Base-by-base conservation (phyloP, 2,888 invertebrate species). In the Salticus scenicus region DNA sequence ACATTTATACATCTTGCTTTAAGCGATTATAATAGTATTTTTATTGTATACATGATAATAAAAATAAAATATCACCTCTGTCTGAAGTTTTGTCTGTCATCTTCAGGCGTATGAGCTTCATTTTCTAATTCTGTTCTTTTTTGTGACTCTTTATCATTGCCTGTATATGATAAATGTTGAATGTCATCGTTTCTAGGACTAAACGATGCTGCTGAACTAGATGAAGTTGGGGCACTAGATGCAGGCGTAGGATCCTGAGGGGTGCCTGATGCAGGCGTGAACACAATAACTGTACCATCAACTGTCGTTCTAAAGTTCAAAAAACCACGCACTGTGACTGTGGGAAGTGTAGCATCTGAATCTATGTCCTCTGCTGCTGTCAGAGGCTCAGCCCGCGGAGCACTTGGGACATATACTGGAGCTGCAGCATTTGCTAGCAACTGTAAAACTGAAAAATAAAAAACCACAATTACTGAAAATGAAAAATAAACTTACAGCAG, bases 311-410 rank as follows among this genome's bases (percentile, higher is more conserved):
- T 96, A 91, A 97, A 97, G 92, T 97, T 97, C 89, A 97, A 92
- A 92, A 97, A 97, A 77, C 97, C 97, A 90, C 97, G 97, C 71
- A 97, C 97, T 0, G 97, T 97, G 92, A 97, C 97, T 27, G 97
- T 97, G 88, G 95, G 92, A 88, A 94, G 93, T 1, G 69, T 33
- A 27, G 89, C 89, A 12, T 85, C 78, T 0, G 81, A 42, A n/a
- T 82, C 82, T 17, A 89, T 78, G 88, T 93, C 91, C 81, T 89
- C 90, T 78, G 90, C 89, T 10, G 86, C 87, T 17, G 76, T 84
- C 20, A 81, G 51, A 7, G 87, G 63, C 66, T 78, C 84, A 1
- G 80, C 73, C 10, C 79, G 30, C 0, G 84, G 81, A 0, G 74
- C 87, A n/a, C 33, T 74, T 10, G 85, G 87, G 1, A 86, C 73